phyloP scores from a whole-genome alignment of 2,888 invertebrate genomes.

The Rhaphigaster nebulosa region DNA sequence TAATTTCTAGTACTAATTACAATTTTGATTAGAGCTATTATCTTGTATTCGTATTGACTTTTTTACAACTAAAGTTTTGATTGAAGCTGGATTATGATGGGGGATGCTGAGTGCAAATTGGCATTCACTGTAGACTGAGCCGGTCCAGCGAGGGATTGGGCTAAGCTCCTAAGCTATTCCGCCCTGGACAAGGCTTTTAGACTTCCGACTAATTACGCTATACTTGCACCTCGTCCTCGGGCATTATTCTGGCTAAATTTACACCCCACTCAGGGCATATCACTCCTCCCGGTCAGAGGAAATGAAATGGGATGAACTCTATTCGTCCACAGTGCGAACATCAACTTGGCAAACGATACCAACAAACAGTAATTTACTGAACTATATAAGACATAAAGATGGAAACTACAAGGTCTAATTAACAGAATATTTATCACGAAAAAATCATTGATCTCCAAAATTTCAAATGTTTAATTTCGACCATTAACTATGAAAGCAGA shows the following conservation, averaged over 20 bases:
- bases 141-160: neutral
- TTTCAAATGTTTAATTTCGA: no score
- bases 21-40: neutral
- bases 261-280: neutral
- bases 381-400: no score
- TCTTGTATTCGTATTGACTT: neutral
- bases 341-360: neutral
- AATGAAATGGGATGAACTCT: neutral
- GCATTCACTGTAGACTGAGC: neutral
- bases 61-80: neutral
- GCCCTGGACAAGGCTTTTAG: slow-evolving; percentile 34
- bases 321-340: neutral
- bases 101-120: neutral
- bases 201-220: neutral
- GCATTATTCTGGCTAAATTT: neutral
- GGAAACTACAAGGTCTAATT: no score
- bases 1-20: neutral
- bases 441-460: no score
- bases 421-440: no score
- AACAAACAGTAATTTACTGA: no score
- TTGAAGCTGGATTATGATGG: neutral
- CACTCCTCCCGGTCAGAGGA: neutral
- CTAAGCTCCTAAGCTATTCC: slow-evolving; percentile 27
- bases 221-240: slow-evolving; percentile 5
- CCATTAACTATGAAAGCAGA: no score